Evolutionary conservation across 2,888 invertebrate species (phyloP), one percentile per base, ranked within the genome.

Genomic region (Masnerella sp.): DNA sequence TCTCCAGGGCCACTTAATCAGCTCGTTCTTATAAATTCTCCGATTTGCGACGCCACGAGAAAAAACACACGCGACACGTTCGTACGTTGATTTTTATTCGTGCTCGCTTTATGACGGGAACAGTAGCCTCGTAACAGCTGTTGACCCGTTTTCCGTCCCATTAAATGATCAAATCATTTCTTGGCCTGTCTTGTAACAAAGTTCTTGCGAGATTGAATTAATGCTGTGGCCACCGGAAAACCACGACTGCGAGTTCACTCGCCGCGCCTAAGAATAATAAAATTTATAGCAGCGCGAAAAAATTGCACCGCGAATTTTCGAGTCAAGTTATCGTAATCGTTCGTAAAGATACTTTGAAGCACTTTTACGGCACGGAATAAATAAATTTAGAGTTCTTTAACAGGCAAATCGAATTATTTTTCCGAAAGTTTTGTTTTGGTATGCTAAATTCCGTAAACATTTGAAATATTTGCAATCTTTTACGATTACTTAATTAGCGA

Each of bases 111-210:
- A 68, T 68, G 64, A 72, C 65, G 67, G 54, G 59, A 68, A 68
- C 59, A 61, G 75, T 61, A 65, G 65, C 54, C 68, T 28, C 69
- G 65, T 59, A 75, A 72, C 75, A 75, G 62, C 65, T 75, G 75
- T 72, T 75, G 75, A 72, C 75, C 75, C 54, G 61, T 58, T 75
- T 75, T 72, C 65, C 65, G 40, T 72, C 43, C 59, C 69, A 65
- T 75, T 75, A 65, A 72, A 72, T 67, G 56, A 69, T 73, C 67
- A 58, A 59, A 62, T 67, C 49, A 62, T 70, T 70, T 73, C 72
- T 73, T 73, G 67, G 67, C 65, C 18, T 72, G 59, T 58, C 65
- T 52, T 72, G 71, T 65, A 67, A 65, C 72, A 65, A 72, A 67
- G 65, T 72, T 67, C 67, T 67, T 67, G 72, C 30, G 36, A 56